phyloP scores from a whole-genome alignment of 2,113 vertebrate species.

The Dendropsophus ebraccatus region DNA sequence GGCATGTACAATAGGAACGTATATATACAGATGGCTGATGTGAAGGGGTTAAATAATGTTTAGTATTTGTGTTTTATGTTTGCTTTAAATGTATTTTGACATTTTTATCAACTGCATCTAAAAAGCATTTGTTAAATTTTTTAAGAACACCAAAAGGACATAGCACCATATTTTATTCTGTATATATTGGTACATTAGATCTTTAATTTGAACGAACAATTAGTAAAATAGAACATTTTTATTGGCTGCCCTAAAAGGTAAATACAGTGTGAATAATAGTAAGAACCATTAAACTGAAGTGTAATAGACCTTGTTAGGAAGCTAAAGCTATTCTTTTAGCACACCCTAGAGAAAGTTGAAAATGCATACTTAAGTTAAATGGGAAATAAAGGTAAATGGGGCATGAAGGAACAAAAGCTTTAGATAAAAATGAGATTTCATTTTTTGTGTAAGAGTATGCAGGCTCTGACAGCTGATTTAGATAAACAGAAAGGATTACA shows the following conservation, averaged over 20 bases:
- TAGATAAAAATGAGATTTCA: constrained; percentile 33
- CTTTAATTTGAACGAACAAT: constrained; percentile 11
- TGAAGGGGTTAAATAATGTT: no score
- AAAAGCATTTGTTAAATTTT: no score
- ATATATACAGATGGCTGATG: no score
- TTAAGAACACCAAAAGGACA: not conserved
- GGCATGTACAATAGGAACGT: no score
- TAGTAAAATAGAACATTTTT: constrained; percentile 3
- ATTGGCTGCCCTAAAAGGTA: constrained; percentile 34
- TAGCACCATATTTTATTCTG: not conserved
- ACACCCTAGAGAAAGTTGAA: constrained; percentile 36
- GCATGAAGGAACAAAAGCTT: constrained; percentile 44
- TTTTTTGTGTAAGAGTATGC: not conserved
- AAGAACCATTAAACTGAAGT: constrained; percentile 36
- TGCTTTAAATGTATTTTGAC: no score
- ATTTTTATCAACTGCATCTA: no score
- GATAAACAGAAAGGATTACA: not conserved
- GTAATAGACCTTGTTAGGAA: constrained; percentile 40
- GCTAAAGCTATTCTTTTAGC: constrained; percentile 34
- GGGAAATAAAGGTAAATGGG: constrained; percentile 48
- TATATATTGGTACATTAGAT: constrained; percentile 26
- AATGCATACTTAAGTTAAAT: constrained; percentile 47
- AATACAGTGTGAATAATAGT: constrained; percentile 42
- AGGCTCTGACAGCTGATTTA: not conserved
- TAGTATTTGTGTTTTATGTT: no score